These are phyloP conservation scores for Astropecten irregularis DNA, from an alignment of 53 echinoderm and acorn worm species.

Conservation along the genomic window DNA sequence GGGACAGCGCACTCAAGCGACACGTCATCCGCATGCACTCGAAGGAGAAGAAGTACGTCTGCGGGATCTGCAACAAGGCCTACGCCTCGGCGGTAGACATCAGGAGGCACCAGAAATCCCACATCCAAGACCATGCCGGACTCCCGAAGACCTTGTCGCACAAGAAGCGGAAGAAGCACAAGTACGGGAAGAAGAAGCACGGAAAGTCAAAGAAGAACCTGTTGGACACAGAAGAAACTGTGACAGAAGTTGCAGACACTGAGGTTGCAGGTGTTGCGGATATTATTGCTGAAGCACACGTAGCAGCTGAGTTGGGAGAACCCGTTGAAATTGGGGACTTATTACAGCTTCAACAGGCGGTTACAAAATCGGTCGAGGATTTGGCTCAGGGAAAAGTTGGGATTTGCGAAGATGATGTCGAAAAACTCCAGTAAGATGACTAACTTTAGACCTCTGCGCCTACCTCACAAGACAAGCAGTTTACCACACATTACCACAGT, in stretches of 20 bases:
- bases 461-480: too few species aligned
- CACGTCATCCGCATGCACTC: constrained; percentile 39
- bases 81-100: constrained; percentile 20
- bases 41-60: not conserved
- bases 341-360: not conserved
- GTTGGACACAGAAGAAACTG: too few species aligned
- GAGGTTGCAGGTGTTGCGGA: not conserved
- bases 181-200: not conserved
- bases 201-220: too few species aligned
- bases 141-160: not conserved
- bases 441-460: too few species aligned
- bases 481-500: too few species aligned
- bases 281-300: not conserved
- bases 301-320: not conserved
- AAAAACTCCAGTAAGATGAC: too few species aligned
- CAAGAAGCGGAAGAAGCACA: not conserved
- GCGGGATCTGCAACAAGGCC: constrained; percentile 17
- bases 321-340: not conserved
- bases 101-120: constrained; percentile 10
- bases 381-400: not conserved
- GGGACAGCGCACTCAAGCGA: constrained; percentile 24
- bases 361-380: not conserved
- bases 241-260: not conserved
- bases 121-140: not conserved
- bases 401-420: not conserved